Evolutionary conservation across 1,140 invertebrate genomes (phyloP).

Genomic region (Drosophila subobscura): DNA sequence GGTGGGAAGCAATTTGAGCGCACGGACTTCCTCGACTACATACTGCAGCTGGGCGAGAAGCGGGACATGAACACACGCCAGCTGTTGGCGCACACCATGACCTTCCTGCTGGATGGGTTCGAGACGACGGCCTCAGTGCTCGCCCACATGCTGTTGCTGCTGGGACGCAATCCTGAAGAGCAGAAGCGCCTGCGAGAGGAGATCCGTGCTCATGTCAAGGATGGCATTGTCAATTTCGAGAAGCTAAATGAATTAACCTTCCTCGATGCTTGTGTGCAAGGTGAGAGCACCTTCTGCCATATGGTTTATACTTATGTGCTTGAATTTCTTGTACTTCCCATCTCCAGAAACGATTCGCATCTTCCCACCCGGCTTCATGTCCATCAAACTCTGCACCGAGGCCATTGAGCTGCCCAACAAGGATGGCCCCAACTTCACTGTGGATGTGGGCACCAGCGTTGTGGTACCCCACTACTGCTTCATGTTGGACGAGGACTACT

Average conservation of each 20-base stretch:
- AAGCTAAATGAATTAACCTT: conserved; percentile 62
- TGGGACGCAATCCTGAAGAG: conserved; percentile 40
- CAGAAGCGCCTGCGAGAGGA: conserved; percentile 64
- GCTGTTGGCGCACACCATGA: conserved; percentile 57
- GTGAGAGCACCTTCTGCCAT: conserved; percentile 7
- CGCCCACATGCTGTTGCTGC: conserved; percentile 45
- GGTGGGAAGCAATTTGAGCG: conserved; percentile 51
- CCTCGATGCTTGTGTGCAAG: conserved; percentile 71
- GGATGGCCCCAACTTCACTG: conserved; percentile 43
- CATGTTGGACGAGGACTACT: conserved; percentile 87
- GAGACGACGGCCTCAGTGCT: conserved; percentile 71
- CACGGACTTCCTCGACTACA: conserved; percentile 81
- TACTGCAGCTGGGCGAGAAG: conserved; percentile 77
- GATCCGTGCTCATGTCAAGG: conserved; percentile 69
- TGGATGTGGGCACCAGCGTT: conserved; percentile 84
- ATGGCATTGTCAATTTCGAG: conserved; percentile 56
- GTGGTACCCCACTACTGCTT: conserved; percentile 85
- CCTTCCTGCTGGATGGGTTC: conserved; percentile 75
- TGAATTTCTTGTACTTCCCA: background rate
- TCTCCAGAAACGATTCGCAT: conserved; percentile 57
- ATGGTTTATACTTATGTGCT: background rate
- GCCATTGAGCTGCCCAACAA: conserved; percentile 56
- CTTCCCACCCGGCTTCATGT: conserved; percentile 38
- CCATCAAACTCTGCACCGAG: conserved; percentile 64
- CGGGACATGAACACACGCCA: conserved; percentile 39